Evolutionary conservation across 2,888 invertebrate genomes (phyloP).

Genomic region (Mycalesis mineus): DNA sequence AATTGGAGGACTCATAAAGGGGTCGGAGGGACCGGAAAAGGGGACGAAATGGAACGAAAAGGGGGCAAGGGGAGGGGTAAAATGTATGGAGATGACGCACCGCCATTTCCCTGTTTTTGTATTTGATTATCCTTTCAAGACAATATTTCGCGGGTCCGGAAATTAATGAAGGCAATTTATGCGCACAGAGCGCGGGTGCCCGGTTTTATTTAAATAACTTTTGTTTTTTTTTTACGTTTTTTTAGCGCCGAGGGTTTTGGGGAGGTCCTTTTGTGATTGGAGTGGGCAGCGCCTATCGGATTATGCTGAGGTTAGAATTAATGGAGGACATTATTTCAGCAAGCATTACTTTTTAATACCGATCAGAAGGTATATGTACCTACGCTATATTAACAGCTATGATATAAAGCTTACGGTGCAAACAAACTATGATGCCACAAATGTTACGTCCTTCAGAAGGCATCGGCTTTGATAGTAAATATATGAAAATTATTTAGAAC

Average conservation of each 20-base stretch:
- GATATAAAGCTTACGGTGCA: no score
- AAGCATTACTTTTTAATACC: neutral
- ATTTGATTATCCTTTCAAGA: conserved; percentile 79
- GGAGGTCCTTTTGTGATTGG: conserved; percentile 71
- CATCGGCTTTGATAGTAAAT: no score
- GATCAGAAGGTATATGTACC: neutral
- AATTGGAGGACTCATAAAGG: conserved; percentile 75
- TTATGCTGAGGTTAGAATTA: conserved; percentile 61
- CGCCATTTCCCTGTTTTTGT: conserved; percentile 77
- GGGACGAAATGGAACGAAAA: conserved; percentile 57
- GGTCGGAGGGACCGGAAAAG: conserved; percentile 63
- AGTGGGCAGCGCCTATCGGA: conserved; percentile 37
- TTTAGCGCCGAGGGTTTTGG: conserved; percentile 57
- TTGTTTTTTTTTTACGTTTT: conserved; percentile 39
- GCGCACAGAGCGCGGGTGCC: conserved; percentile 66
- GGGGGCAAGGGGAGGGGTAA: conserved; percentile 49
- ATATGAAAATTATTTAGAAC: no score
- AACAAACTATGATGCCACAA: no score
- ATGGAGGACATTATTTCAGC: conserved; percentile 27
- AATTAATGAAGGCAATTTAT: conserved; percentile 78
- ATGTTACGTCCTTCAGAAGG: no score
- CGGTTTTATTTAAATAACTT: conserved; percentile 75
- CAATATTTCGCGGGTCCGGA: conserved; percentile 77
- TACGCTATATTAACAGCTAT: no score
- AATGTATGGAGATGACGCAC: conserved; percentile 78